These are phyloP conservation scores for Drosophila lowei DNA, from an alignment of 1,140 invertebrate species.

Conservation along the genomic window DNA sequence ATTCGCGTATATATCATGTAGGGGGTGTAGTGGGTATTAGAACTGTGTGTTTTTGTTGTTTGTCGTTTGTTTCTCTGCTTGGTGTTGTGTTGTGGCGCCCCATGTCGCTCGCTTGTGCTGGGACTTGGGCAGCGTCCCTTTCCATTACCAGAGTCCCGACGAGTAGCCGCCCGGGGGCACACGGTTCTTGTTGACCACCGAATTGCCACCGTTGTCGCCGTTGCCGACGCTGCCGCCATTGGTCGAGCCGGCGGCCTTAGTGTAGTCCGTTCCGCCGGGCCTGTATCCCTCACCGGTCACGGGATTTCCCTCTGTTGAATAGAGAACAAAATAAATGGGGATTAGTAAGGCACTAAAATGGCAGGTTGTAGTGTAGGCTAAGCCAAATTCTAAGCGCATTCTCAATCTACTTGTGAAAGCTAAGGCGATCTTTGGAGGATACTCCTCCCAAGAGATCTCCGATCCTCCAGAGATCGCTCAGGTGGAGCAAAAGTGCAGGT, in stretches of 20 bases:
- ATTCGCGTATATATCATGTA: constrained; percentile 8
- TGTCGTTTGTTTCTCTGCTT: constrained; percentile 20
- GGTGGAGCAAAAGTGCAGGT: neutral
- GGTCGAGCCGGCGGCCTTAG: constrained; percentile 47
- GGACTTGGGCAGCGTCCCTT: constrained; percentile 23
- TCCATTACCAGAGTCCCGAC: constrained; percentile 84
- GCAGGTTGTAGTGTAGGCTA: no score
- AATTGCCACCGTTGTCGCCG: constrained; percentile 57
- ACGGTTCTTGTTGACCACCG: constrained; percentile 82
- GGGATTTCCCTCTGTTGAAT: constrained; percentile 84
- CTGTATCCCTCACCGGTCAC: constrained; percentile 84
- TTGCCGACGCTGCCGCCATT: constrained; percentile 40
- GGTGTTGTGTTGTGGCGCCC: constrained; percentile 28
- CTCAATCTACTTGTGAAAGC: neutral
- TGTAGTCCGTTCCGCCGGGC: constrained; percentile 58
- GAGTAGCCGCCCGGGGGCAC: constrained; percentile 84
- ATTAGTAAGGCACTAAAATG: constrained; percentile 4
- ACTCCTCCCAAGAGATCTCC: no score
- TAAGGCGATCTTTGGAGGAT: no score
- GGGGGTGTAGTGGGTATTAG: constrained; percentile 26
- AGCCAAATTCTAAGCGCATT: neutral
- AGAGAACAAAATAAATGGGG: neutral
- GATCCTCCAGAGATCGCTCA: no score
- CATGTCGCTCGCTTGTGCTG: constrained; percentile 46
- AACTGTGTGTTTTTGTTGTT: constrained; percentile 27